Evolutionary conservation across 2,797 vertebrate genomes (phyloP).

Genomic region (Thunnus albacares): DNA sequence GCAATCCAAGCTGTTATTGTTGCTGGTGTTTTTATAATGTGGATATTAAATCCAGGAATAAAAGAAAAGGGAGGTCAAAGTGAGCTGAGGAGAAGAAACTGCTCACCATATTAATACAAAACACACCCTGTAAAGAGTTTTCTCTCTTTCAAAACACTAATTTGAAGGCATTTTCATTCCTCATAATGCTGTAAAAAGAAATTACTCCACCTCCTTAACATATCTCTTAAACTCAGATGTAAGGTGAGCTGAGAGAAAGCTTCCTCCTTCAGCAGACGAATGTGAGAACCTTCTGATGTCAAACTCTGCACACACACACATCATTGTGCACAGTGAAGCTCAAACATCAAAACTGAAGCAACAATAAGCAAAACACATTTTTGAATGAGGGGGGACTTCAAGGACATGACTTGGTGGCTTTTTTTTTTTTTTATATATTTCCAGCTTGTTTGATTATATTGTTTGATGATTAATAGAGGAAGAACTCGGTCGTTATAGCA

Average conservation of each 20-base stretch:
- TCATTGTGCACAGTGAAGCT: no score
- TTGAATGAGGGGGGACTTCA: background rate
- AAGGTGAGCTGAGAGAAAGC: no score
- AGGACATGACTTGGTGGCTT: background rate
- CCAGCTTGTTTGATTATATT: no score
- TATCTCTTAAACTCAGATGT: no score
- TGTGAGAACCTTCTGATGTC: no score
- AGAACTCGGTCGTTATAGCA: background rate
- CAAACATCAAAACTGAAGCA: no score
- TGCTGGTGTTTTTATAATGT: constrained; percentile 15
- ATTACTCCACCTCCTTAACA: background rate
- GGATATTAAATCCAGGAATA: background rate
- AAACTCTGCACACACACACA: no score
- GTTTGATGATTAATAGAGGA: background rate
- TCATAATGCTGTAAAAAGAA: background rate
- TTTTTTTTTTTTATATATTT: background rate
- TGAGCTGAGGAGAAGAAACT: background rate
- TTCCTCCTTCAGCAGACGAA: no score
- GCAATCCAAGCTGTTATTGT: constrained; percentile 12
- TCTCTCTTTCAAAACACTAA: background rate
- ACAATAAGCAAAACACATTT: no score
- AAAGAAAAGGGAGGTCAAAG: background rate
- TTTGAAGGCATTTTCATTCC: background rate
- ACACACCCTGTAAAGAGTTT: background rate
- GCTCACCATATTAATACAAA: background rate